These are phyloP conservation scores for Bathynomus jamesi DNA, from an alignment of 1,140 invertebrate species.

Conservation along the genomic window DNA sequence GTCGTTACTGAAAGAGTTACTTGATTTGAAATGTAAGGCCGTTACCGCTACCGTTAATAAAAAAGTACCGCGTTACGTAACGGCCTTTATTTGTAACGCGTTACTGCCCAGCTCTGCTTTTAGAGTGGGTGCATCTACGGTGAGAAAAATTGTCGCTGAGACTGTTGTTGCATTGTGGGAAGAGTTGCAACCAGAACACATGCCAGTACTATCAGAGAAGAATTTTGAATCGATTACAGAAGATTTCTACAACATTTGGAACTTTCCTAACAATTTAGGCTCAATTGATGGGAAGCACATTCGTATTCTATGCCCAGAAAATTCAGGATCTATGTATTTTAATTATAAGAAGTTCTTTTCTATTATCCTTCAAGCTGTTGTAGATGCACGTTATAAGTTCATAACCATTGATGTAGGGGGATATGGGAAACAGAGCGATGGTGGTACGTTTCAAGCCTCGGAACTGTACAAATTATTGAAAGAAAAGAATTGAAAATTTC, in stretches of 20 bases:
- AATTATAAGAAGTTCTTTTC: conserved; percentile 38
- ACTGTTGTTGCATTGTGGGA: conserved; percentile 13
- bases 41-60: no score
- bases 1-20: no score
- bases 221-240: conserved; percentile 19
- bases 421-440: conserved; percentile 36
- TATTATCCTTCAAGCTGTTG: conserved; percentile 33
- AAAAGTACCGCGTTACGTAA: no score
- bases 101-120: no score
- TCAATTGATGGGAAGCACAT: conserved; percentile 40
- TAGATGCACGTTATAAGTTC: conserved; percentile 35
- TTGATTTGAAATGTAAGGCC: no score
- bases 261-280: conserved; percentile 39
- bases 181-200: conserved; percentile 1
- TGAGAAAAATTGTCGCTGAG: conserved; percentile 16
- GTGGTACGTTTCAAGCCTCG: conserved; percentile 22
- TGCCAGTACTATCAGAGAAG: conserved; percentile 13
- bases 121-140: conserved; percentile 12
- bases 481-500: conserved; percentile 7
- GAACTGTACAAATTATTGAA: conserved; percentile 9
- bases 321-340: conserved; percentile 34
- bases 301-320: conserved; percentile 31
- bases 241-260: conserved; percentile 33
- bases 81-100: no score
- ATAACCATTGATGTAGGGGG: conserved; percentile 33